These are phyloP conservation scores for Acrocephalus scirpaceus DNA, from an alignment of 2,797 vertebrate species.

Conservation along the genomic window DNA sequence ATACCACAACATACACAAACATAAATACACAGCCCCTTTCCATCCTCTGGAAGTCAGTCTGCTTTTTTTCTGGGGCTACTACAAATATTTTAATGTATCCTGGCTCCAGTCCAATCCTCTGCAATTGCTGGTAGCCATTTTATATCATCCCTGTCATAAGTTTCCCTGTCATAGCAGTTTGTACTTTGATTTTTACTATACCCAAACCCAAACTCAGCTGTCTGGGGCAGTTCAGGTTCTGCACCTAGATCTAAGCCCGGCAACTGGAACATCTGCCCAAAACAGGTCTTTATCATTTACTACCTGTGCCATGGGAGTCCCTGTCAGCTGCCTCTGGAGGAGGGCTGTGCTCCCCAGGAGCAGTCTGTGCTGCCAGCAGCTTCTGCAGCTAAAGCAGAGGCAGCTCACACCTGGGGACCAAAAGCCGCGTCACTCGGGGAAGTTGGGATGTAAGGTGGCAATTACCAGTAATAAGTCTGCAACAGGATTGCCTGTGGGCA, in stretches of 20 bases:
- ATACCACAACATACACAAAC: not conserved
- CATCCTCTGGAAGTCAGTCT: conserved; percentile 20
- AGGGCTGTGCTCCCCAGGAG: not conserved
- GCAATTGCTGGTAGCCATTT: conserved; percentile 16
- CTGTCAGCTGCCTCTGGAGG: not conserved
- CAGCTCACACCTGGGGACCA: not conserved
- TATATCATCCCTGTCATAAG: not conserved
- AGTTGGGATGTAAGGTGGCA: not conserved
- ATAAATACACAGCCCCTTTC: not conserved
- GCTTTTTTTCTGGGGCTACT: not conserved
- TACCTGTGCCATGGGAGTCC: not conserved
- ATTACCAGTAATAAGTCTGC: not conserved
- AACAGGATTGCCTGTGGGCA: not conserved
- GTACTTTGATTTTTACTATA: not conserved
- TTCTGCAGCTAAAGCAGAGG: not conserved
- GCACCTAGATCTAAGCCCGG: not conserved
- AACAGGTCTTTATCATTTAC: not conserved
- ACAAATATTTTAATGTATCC: not conserved
- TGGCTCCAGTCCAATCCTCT: not conserved
- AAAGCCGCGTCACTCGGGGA: not conserved
- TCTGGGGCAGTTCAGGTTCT: not conserved
- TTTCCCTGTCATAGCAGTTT: not conserved
- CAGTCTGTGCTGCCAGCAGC: not conserved
- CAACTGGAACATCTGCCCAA: not conserved
- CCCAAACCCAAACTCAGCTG: not conserved